Conservation (phyloP, 2,113 vertebrate genomes). For the Plectropomus leopardus region DNA sequence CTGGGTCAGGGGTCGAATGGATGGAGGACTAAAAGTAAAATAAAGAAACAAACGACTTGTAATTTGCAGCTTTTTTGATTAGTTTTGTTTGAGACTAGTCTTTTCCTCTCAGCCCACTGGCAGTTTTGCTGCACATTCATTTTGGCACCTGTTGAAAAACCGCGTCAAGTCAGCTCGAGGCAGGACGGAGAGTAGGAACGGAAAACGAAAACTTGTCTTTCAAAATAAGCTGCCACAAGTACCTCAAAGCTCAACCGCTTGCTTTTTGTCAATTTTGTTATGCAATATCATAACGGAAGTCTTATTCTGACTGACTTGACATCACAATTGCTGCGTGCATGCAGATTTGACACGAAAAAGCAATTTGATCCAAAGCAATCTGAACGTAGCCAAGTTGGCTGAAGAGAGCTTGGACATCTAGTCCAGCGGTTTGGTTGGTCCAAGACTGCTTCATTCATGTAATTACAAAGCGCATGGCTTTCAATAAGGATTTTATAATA, state of each 20-base stretch:
- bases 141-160: conserved; percentile 32
- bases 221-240: not conserved
- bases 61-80: too few species aligned
- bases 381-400: conserved; percentile 20
- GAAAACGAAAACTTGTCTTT: not conserved
- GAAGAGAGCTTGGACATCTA: not conserved
- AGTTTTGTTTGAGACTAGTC: not conserved
- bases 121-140: conserved; percentile 26
- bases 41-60: not conserved
- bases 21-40: not conserved
- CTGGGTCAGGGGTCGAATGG: not conserved
- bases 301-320: not conserved
- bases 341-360: not conserved
- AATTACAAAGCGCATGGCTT: not conserved
- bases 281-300: not conserved
- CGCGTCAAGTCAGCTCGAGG: not conserved
- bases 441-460: conserved; percentile 8
- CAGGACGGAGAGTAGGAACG: not conserved
- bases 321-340: not conserved
- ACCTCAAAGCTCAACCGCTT: too few species aligned
- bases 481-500: too few species aligned
- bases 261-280: not conserved
- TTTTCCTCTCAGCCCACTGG: not conserved
- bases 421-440: not conserved
- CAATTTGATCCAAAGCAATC: not conserved